Evolutionary conservation across 2,797 vertebrate species (phyloP).

Genomic region (Paedocypris micromegethes): DNA sequence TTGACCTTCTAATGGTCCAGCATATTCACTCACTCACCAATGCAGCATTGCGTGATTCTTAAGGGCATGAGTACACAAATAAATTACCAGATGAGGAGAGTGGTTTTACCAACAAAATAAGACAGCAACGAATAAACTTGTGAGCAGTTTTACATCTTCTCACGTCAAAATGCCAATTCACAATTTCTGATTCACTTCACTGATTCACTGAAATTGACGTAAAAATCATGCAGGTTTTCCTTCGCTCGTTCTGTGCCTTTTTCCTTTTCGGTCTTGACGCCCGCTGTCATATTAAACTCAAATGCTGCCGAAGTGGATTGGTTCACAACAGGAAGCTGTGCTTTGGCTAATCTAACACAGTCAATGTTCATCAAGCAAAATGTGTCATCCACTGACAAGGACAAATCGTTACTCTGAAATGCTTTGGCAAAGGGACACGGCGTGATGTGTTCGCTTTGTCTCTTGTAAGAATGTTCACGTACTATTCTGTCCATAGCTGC

Average conservation of each 20-base stretch:
- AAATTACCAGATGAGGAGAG: constrained; percentile 31
- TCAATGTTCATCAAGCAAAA: constrained; percentile 41
- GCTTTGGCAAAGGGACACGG: constrained; percentile 19
- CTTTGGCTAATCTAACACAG: constrained; percentile 35
- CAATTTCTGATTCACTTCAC: constrained; percentile 54
- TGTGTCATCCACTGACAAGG: constrained; percentile 38
- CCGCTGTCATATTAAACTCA: constrained; percentile 35
- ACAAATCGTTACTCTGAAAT: constrained; percentile 34
- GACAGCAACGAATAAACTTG: constrained; percentile 48
- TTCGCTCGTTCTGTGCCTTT: not conserved
- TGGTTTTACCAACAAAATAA: constrained; percentile 9
- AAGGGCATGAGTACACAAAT: constrained; percentile 47
- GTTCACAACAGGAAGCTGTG: constrained; percentile 29
- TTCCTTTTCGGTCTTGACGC: constrained; percentile 5
- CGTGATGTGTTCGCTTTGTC: constrained; percentile 20
- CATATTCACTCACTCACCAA: constrained; percentile 65
- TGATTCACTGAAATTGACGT: constrained; percentile 28
- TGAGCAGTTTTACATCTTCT: constrained; percentile 41
- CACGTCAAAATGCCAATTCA: constrained; percentile 61
- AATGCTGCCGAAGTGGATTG: constrained; percentile 30
- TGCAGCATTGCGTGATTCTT: constrained; percentile 54
- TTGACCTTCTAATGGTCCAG: constrained; percentile 78
- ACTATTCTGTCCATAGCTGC: not conserved
- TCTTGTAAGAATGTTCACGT: constrained; percentile 1
- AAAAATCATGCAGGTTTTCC: constrained; percentile 12